Evolutionary conservation across 2,113 vertebrate species (phyloP).

Genomic region (Gasterosteus nipponicus): DNA sequence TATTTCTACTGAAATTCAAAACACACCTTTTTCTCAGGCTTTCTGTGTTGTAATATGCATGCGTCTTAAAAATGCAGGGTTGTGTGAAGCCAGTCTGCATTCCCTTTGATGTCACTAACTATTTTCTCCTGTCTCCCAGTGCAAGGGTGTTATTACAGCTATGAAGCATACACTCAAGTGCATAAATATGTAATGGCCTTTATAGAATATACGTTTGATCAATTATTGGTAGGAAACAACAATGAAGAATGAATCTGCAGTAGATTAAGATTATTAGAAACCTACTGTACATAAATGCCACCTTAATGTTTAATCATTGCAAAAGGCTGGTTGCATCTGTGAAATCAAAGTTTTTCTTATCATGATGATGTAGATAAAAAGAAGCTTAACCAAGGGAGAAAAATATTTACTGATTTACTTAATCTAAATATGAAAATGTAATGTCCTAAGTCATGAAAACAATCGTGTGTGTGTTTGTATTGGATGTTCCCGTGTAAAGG

Average conservation of each 20-base stretch:
- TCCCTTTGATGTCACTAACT: conserved; percentile 53
- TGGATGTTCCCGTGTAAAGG: too few species aligned
- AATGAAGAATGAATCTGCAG: not conserved
- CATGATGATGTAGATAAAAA: not conserved
- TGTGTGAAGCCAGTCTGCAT: conserved; percentile 34
- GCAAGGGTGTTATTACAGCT: conserved; percentile 21
- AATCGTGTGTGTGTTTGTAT: too few species aligned
- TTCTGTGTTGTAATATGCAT: conserved; percentile 54
- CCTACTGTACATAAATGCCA: not conserved
- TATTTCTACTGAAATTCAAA: conserved; percentile 1
- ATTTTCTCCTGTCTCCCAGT: conserved; percentile 10
- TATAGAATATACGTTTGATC: too few species aligned
- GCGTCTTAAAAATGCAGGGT: conserved; percentile 48
- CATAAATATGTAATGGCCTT: conserved; percentile 9
- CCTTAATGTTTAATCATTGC: too few species aligned
- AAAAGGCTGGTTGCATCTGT: too few species aligned
- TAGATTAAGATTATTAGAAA: not conserved
- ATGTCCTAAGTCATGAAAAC: too few species aligned
- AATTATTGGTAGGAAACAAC: not conserved
- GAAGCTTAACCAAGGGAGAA: not conserved
- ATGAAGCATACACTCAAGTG: not conserved
- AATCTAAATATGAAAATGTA: too few species aligned
- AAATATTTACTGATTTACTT: too few species aligned
- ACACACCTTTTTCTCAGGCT: conserved; percentile 24
- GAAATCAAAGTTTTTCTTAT: too few species aligned